These are phyloP conservation scores for Tiliacea citrago DNA, from an alignment of 2,888 invertebrate species.

Conservation along the genomic window DNA sequence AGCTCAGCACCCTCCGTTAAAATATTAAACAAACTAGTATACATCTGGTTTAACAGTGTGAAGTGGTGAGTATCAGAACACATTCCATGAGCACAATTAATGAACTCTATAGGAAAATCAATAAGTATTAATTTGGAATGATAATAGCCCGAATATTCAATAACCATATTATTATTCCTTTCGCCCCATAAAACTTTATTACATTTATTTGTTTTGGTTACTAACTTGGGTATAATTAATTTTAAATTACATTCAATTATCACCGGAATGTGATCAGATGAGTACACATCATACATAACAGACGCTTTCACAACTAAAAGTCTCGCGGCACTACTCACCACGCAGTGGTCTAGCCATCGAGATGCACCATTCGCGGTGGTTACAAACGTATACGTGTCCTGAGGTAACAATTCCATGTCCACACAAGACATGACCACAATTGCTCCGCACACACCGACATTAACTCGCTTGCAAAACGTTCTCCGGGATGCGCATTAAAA, in stretches of 20 bases:
- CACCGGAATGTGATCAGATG: slow-evolving; percentile 7
- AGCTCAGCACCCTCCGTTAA: too few species aligned
- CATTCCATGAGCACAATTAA: not conserved
- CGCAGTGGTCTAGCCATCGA: slow-evolving; percentile 27
- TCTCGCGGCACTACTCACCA: slow-evolving; percentile 18
- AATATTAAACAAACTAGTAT: too few species aligned
- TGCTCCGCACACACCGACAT: slow-evolving; percentile 17
- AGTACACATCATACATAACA: slow-evolving; percentile 12
- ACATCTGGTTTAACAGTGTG: not conserved
- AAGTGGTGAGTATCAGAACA: too few species aligned
- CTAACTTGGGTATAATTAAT: slow-evolving; percentile 4
- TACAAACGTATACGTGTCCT: slow-evolving; percentile 14
- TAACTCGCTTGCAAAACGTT: slow-evolving; percentile 48
- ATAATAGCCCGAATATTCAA: not conserved
- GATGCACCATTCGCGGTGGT: slow-evolving; percentile 8
- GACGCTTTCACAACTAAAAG: slow-evolving; percentile 1
- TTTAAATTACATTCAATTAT: slow-evolving; percentile 15
- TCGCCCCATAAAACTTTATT: slow-evolving; percentile 4
- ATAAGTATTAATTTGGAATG: not conserved
- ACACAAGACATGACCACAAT: slow-evolving; percentile 30
- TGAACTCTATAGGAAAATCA: not conserved
- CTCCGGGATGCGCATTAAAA: too few species aligned
- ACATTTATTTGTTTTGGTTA: not conserved
- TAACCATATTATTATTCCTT: too few species aligned
- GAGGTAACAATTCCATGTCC: not conserved